These are phyloP conservation scores for Melanargia galathea DNA, from an alignment of 2,888 invertebrate species.

Conservation along the genomic window DNA sequence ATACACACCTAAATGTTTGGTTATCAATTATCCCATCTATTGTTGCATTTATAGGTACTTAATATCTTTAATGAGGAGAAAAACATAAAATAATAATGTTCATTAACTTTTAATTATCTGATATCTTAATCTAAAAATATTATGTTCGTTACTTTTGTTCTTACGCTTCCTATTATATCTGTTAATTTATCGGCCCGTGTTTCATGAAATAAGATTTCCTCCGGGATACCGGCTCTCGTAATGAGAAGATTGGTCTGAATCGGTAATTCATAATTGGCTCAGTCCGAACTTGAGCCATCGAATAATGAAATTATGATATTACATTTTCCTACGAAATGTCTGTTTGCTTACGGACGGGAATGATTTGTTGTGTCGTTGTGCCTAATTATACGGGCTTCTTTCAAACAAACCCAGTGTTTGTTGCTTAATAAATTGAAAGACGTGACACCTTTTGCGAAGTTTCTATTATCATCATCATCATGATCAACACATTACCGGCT, in stretches of 20 bases:
- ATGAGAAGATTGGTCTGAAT: slow-evolving; percentile 39
- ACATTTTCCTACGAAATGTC: background rate
- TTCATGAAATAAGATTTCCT: slow-evolving; percentile 41
- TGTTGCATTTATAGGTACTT: too few species aligned
- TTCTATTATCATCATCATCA: too few species aligned
- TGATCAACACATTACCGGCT: too few species aligned
- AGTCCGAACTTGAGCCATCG: slow-evolving; percentile 29
- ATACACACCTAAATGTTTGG: too few species aligned
- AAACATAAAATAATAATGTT: background rate
- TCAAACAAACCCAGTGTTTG: too few species aligned
- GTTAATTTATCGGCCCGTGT: slow-evolving; percentile 37
- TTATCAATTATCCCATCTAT: too few species aligned
- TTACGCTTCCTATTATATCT: slow-evolving; percentile 34
- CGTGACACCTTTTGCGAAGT: too few species aligned
- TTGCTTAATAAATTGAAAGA: too few species aligned
- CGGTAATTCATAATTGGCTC: slow-evolving; percentile 39
- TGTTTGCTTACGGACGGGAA: background rate
- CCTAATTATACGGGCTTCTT: background rate
- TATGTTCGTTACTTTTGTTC: slow-evolving; percentile 28
- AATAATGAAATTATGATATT: slow-evolving; percentile 29
- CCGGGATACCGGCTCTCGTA: slow-evolving; percentile 36
- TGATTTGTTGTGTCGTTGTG: background rate
- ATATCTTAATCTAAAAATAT: slow-evolving; percentile 23
- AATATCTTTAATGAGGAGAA: background rate
- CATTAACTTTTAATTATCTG: slow-evolving; percentile 5